phyloP scores from a whole-genome alignment of 30 jellyfish, hydroid and myxozoan genomes.

The Hydractinia symbiolongicarpus region DNA sequence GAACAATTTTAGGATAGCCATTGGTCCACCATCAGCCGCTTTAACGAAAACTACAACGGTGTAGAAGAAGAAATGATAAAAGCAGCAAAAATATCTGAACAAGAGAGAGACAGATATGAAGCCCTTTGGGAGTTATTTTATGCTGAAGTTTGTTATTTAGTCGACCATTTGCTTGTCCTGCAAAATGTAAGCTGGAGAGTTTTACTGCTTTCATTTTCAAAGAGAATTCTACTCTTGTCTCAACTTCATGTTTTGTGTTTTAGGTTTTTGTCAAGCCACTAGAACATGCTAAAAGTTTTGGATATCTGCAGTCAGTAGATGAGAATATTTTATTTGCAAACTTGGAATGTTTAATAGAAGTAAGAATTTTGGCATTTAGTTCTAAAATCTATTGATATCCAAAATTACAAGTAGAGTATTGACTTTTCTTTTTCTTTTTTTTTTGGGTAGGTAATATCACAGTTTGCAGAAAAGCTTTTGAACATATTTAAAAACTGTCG shows the following conservation, averaged over 20 bases:
- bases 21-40: slow-evolving; percentile 46
- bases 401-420: background rate
- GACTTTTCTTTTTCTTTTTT: background rate
- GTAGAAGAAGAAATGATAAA: background rate
- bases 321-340: slow-evolving; percentile 66
- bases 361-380: background rate
- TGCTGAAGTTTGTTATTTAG: slow-evolving; percentile 71
- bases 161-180: slow-evolving; percentile 61
- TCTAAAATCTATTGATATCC: background rate
- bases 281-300: slow-evolving; percentile 60
- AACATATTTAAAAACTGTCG: slow-evolving; percentile 54
- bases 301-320: slow-evolving; percentile 56
- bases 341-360: slow-evolving; percentile 59
- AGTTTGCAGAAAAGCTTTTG: slow-evolving; percentile 53
- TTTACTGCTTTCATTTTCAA: background rate
- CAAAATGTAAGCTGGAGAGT: slow-evolving; percentile 48
- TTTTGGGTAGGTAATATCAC: slow-evolving; percentile 41
- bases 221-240: background rate
- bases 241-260: background rate
- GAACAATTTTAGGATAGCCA: slow-evolving; percentile 33
- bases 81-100: slow-evolving; percentile 2
- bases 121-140: slow-evolving; percentile 84
- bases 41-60: background rate
- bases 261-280: slow-evolving; percentile 71
- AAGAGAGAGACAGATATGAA: slow-evolving; percentile 47